Evolutionary conservation across 2,888 invertebrate species (phyloP).

Genomic region (Seira musarum): DNA sequence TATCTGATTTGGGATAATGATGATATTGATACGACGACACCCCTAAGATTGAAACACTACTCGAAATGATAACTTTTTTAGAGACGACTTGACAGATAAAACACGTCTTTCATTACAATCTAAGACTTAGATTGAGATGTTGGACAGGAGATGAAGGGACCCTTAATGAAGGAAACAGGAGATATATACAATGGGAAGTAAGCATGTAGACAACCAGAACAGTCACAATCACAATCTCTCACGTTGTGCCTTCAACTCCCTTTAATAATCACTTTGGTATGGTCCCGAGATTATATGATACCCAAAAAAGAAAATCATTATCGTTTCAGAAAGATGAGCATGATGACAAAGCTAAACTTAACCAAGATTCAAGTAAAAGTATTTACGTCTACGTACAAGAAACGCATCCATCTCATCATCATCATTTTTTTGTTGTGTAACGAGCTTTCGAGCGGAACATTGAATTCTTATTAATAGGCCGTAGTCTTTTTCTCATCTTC

Average conservation of each 20-base stretch:
- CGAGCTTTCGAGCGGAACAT: background rate
- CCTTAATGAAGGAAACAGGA: constrained; percentile 47
- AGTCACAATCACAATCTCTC: background rate
- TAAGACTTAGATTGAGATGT: constrained; percentile 39
- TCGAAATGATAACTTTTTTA: constrained; percentile 3
- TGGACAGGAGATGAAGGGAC: constrained; percentile 34
- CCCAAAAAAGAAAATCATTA: background rate
- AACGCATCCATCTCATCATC: background rate
- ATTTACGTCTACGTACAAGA: background rate
- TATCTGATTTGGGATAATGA: background rate
- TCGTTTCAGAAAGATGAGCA: background rate
- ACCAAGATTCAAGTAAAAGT: background rate
- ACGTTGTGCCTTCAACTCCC: background rate
- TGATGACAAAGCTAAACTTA: background rate
- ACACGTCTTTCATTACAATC: constrained; percentile 22
- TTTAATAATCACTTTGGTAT: background rate
- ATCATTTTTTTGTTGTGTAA: background rate
- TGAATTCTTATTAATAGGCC: background rate
- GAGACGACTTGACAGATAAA: constrained; percentile 31
- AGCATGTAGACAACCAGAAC: background rate
- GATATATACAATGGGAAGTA: background rate
- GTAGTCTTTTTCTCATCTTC: background rate
- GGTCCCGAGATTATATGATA: background rate
- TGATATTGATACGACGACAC: background rate
- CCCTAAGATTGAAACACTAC: background rate